Evolutionary conservation across 2,888 invertebrate species (phyloP).

Genomic region (Cataglyphis livida): DNA sequence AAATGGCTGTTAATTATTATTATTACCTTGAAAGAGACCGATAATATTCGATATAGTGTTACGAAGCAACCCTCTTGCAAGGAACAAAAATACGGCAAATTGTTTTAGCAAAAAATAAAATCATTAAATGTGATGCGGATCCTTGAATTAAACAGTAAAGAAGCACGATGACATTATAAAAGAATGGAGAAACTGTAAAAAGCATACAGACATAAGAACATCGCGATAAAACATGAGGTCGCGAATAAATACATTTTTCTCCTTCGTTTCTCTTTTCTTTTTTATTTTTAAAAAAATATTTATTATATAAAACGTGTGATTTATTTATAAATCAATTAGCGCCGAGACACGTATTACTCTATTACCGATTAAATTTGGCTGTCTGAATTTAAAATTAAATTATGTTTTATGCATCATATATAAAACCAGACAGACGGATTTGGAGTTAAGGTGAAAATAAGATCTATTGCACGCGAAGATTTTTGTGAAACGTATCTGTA

Average conservation of each 20-base stretch:
- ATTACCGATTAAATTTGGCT: neutral
- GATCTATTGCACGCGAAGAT: neutral
- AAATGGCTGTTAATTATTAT: constrained; percentile 9
- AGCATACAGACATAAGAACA: neutral
- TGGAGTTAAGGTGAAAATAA: constrained; percentile 13
- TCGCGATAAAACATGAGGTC: neutral
- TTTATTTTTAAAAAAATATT: neutral
- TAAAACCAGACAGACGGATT: neutral
- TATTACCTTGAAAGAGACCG: neutral
- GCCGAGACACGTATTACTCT: neutral
- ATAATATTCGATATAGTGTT: neutral
- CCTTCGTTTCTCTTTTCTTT: neutral
- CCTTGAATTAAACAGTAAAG: constrained; percentile 15
- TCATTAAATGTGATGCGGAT: neutral
- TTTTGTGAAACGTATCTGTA: constrained; percentile 3
- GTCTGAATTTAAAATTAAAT: constrained; percentile 19
- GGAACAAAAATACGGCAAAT: neutral
- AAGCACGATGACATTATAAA: constrained; percentile 7
- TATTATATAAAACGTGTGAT: neutral
- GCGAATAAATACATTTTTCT: neutral
- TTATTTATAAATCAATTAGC: neutral
- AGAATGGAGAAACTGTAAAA: constrained; percentile 33
- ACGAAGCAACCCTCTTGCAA: constrained; percentile 8
- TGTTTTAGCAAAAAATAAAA: neutral
- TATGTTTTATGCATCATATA: neutral